Base-by-base conservation (phyloP, 2,797 vertebrate genomes). In the Furcifer pardalis region DNA sequence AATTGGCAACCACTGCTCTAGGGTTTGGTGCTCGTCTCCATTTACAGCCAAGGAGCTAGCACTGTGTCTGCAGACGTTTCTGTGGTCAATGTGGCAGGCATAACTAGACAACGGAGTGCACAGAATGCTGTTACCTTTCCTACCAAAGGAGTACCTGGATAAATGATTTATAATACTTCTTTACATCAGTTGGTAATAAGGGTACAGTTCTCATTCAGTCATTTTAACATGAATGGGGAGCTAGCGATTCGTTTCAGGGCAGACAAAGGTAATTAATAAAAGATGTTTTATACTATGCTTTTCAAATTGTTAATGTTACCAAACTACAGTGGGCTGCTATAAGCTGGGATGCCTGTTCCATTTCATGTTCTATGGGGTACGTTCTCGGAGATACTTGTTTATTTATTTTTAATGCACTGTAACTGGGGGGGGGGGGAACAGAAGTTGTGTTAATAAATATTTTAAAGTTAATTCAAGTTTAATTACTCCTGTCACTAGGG, bases 341-440 rank as follows among this genome's bases (percentile, higher is more conserved):
- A 4, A 82, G 86, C 65, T 62, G 83, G 0, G 87, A 85, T 81
- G 77, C 66, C 66, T 89, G 46, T 84, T 93, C 91, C 92, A 68
- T 90, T 91, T 91, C 81, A 85, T 62, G 82, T 89, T 73, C 89
- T 92, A 87, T 90, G 91, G 86, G 86, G 89, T 89, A 90, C 89
- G 1, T 35, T 84, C 86, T 90, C 83, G 84, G 74, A 92, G 84
- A 88, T 88, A 83, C 89, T 90, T 87, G 23, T 89, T 91, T 94
- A 93, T 95, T 94, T 94, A 95, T 94, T 95, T 87, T 84, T 91
- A 81, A 60, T 81, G 37, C 62, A 83, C 89, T 88, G 88, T 91
- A 91, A 77, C 40, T 73, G 52, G 66, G 93, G 93, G n/a, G n/a
- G n/a, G n/a, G 92, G 91, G 66, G 93, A 93, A 92, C 69, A 60